A percentile compares a stretch with the other conserved stretches of the same genome.
phyloP scores from a whole-genome alignment of 2,113 vertebrate species.

The Podilymbus podiceps region DNA sequence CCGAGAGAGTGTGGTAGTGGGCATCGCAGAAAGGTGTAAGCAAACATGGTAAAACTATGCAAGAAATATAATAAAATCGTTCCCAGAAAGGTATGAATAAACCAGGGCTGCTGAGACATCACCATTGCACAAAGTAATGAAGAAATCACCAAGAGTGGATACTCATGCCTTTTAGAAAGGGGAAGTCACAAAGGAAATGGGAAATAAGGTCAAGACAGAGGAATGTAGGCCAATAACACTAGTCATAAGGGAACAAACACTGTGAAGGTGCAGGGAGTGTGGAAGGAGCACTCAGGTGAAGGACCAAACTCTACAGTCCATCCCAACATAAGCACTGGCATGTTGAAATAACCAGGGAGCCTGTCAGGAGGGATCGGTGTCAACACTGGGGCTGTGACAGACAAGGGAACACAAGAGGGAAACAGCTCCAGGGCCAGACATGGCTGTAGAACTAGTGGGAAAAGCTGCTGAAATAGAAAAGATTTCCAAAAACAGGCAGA shows the following conservation, averaged over 20 bases:
- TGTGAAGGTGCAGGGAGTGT: not conserved
- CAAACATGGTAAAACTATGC: not conserved
- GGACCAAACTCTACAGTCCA: not conserved
- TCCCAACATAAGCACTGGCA: not conserved
- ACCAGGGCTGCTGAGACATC: not conserved
- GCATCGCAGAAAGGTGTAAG: not conserved
- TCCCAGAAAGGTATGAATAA: not conserved
- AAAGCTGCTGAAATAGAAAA: not conserved
- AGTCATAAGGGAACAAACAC: not conserved
- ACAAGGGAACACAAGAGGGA: not conserved
- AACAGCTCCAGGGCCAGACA: not conserved
- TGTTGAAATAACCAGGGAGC: not conserved
- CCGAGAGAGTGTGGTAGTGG: not conserved
- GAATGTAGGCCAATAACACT: not conserved
- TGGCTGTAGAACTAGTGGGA: not conserved
- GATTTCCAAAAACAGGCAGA: not conserved
- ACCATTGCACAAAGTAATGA: conserved; percentile 4
- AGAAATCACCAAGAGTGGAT: not conserved
- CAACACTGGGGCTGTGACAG: not conserved
- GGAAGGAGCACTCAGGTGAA: not conserved
- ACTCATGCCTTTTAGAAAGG: not conserved
- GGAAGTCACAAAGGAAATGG: conserved; percentile 1
- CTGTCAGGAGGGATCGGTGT: not conserved
- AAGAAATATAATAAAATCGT: not conserved
- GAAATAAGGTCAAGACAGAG: not conserved